Evolutionary conservation across 2,888 invertebrate genomes (phyloP), one percentile per base, ranked within the genome.

Genomic region (Ectemnius cavifrons): DNA sequence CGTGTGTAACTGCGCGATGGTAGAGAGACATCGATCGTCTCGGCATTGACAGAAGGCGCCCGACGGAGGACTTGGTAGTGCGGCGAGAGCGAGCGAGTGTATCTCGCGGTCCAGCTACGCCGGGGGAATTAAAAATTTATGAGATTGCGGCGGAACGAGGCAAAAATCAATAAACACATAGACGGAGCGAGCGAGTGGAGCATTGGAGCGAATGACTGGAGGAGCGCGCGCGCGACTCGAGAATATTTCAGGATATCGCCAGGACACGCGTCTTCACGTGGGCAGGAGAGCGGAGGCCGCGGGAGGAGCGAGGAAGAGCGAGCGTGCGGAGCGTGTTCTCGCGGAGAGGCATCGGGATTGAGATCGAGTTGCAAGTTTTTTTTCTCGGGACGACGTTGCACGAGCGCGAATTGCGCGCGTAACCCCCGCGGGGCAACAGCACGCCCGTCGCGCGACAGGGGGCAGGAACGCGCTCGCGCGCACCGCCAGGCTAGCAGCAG

Each of bases 371-470:
- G 71, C 68, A 63, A 70, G 82, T 86, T 83, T 89, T 52, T 37
- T 89, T 89, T 89, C 85, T 89, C 86, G 83, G 85, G 77, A 77
- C 79, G 80, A 82, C 84, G 86, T 82, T 84, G 89, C 86, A 87
- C 84, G 87, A 88, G 90, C 89, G 90, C 89, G 90, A 90, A 90
- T 90, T 89, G 90, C 89, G 90, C 37, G 37, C 89, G 87, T 88
- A 88, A 89, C 90, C 90, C 91, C 91, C 87, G 91, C 87, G 87
- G 91, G 88, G 91, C 88, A 86, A 89, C 90, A 89, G 86, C 88
- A 87, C 85, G 87, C 86, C 85, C 75, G 86, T 88, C 90, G 83
- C 37, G 37, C 90, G 87, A 88, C 89, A 89, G 90, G 90, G 88
- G 89, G 90, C 86, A 84, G 78, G n/a, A 52, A 16, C 86, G 85